Evolutionary conservation across 2,113 vertebrate species (phyloP).

Genomic region (Nibea albiflora): DNA sequence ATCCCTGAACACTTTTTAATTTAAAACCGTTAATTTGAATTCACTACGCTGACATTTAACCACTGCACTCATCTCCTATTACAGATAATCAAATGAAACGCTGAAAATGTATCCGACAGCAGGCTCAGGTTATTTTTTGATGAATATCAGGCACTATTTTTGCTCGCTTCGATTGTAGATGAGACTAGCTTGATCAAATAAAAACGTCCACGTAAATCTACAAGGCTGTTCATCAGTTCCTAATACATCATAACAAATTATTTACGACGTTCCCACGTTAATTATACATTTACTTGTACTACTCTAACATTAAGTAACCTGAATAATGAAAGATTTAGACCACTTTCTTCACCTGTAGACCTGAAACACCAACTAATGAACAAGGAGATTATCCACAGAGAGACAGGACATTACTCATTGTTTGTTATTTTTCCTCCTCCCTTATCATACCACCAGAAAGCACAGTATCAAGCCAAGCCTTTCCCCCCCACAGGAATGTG

Average conservation of each 20-base stretch:
- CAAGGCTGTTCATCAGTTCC: background rate
- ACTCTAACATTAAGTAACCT: background rate
- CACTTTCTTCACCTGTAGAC: conserved; percentile 10
- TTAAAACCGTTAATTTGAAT: conserved; percentile 1
- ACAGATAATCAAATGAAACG: conserved; percentile 10
- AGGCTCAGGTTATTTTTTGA: background rate
- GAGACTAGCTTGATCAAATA: background rate
- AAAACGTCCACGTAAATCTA: background rate
- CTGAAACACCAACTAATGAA: conserved; percentile 4
- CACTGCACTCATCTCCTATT: background rate
- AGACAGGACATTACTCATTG: background rate
- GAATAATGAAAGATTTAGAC: background rate
- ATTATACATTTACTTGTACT: background rate
- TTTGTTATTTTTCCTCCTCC: conserved; percentile 23
- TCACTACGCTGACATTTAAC: conserved; percentile 3
- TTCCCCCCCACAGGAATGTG: conserved; percentile 39
- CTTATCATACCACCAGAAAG: conserved; percentile 26
- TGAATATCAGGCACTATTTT: background rate
- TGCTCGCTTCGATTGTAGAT: background rate
- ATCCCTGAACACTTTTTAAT: background rate
- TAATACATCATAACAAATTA: conserved; percentile 1
- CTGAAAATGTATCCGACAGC: background rate
- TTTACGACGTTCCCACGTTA: conserved; percentile 10
- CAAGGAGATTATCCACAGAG: background rate
- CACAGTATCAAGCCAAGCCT: conserved; percentile 8